Evolutionary conservation across 2,113 vertebrate genomes (phyloP).

Genomic region (Syngnathus floridae): DNA sequence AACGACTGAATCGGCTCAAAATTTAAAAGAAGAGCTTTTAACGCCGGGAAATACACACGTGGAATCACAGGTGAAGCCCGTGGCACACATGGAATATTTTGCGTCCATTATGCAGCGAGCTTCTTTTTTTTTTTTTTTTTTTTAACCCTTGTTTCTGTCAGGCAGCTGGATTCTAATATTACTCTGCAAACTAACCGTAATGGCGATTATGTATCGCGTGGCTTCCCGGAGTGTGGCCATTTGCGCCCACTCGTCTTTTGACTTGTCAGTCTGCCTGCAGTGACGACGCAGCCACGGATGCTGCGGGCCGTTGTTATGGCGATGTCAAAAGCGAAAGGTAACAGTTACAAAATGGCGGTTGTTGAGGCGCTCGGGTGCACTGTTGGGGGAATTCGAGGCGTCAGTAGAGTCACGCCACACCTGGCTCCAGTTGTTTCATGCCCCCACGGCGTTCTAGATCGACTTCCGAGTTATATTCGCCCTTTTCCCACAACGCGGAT

Average conservation of each 20-base stretch:
- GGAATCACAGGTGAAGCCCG: conserved; percentile 69
- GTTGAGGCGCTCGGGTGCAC: conserved; percentile 59
- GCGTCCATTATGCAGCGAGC: conserved; percentile 47
- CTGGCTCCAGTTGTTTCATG: not conserved
- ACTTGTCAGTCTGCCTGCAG: conserved; percentile 41
- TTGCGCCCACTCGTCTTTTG: conserved; percentile 16
- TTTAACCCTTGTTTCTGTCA: conserved; percentile 54
- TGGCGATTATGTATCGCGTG: conserved; percentile 20
- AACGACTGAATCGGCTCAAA: conserved; percentile 71
- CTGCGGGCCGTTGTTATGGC: conserved; percentile 76
- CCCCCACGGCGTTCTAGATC: not conserved
- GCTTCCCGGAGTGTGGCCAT: conserved; percentile 15
- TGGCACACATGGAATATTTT: conserved; percentile 41
- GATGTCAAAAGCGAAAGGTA: conserved; percentile 76
- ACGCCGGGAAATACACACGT: conserved; percentile 63
- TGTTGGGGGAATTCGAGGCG: conserved; percentile 50
- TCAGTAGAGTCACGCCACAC: conserved; percentile 47
- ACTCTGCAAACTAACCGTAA: conserved; percentile 46
- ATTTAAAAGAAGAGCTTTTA: conserved; percentile 63
- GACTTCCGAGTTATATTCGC: not conserved
- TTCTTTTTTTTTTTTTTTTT: conserved; percentile 37
- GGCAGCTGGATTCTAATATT: conserved; percentile 46
- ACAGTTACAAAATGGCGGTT: conserved; percentile 77
- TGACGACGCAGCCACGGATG: conserved; percentile 57
- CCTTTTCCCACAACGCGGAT: not conserved